Percentiles rank a stretch among this genome's conserved stretches.
phyloP scores from a whole-genome alignment of 2,113 vertebrate genomes.

The Terrapene triunguis region DNA sequence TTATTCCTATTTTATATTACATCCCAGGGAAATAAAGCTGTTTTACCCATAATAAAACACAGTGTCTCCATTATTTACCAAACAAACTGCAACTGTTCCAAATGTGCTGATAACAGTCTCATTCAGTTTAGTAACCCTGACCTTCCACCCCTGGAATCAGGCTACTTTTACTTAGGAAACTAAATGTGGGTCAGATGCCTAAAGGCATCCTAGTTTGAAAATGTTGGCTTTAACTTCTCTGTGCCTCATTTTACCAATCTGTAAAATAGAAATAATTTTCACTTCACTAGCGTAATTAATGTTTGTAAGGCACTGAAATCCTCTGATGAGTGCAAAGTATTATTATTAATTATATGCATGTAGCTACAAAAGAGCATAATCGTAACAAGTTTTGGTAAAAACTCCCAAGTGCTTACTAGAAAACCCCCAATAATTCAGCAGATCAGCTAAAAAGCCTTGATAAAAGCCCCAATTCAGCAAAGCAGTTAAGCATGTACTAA shows the following conservation, averaged over 20 bases:
- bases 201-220: background rate
- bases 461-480: constrained; percentile 32
- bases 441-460: background rate
- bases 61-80: constrained; percentile 47
- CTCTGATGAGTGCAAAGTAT: background rate
- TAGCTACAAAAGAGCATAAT: background rate
- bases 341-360: background rate
- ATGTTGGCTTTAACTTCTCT: background rate
- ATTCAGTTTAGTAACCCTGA: constrained; percentile 48
- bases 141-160: constrained; percentile 26
- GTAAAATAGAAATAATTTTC: background rate
- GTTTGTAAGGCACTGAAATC: background rate
- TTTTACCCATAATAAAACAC: constrained; percentile 8
- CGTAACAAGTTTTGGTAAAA: background rate
- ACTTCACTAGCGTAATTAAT: background rate
- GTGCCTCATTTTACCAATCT: background rate
- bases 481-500: constrained; percentile 18
- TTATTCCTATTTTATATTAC: background rate
- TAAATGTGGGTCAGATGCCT: background rate
- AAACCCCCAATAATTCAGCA: background rate
- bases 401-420: background rate
- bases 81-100: constrained; percentile 30
- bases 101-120: constrained; percentile 43
- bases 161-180: background rate
- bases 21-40: background rate